Percentiles rank a stretch among this genome's conserved stretches.
Conservation (phyloP, 2,888 invertebrate species). For the Maniola hyperantus region DNA sequence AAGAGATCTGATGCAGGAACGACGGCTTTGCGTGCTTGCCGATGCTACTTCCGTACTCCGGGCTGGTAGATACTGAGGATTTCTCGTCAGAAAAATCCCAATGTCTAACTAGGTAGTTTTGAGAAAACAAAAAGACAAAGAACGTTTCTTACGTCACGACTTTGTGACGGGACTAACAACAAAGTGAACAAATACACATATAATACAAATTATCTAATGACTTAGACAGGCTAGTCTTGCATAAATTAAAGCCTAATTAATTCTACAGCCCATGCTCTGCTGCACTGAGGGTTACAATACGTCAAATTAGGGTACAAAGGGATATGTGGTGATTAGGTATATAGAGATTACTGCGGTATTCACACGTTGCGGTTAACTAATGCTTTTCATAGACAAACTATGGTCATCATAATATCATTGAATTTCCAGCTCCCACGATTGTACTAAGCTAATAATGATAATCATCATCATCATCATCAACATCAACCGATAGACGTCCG, state of each 20-base stretch:
- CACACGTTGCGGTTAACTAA: neutral
- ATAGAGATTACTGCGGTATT: neutral
- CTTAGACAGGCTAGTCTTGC: conserved; percentile 14
- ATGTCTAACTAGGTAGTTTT: too few species aligned
- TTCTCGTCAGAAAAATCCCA: too few species aligned
- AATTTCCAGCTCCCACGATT: too few species aligned
- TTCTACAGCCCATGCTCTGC: conserved; percentile 26
- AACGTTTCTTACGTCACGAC: neutral
- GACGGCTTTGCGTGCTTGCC: too few species aligned
- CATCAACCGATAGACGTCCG: too few species aligned
- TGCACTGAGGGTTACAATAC: conserved; percentile 26
- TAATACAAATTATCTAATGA: conserved; percentile 1
- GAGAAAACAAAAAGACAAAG: too few species aligned
- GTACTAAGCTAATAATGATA: too few species aligned
- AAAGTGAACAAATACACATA: conserved; percentile 3
- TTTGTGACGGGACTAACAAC: neutral
- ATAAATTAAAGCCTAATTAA: conserved; percentile 29
- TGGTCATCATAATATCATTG: neutral
- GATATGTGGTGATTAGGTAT: conserved; percentile 19
- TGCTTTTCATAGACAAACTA: neutral
- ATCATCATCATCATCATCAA: too few species aligned
- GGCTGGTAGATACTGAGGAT: too few species aligned
- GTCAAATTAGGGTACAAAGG: conserved; percentile 31
- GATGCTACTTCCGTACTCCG: too few species aligned
- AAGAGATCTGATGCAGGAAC: too few species aligned